Evolutionary conservation across 2,113 vertebrate species (phyloP).

Genomic region (Oncorhynchus kisutch): DNA sequence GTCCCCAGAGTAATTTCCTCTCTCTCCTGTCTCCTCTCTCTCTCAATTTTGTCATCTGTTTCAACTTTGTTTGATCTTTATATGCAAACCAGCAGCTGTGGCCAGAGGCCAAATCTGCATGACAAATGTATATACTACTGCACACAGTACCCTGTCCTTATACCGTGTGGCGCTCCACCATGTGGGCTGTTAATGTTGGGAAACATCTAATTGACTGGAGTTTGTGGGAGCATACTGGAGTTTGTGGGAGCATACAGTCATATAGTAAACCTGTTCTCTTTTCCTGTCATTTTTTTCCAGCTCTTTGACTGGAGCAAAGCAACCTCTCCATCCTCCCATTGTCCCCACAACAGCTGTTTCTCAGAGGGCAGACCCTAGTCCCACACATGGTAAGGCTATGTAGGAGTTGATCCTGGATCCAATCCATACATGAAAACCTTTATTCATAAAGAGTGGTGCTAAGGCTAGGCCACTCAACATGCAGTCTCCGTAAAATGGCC

Average conservation of each 20-base stretch:
- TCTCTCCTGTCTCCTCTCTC: slow-evolving; percentile 7
- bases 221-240: background rate
- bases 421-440: background rate
- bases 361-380: slow-evolving; percentile 17
- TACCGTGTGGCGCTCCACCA: background rate
- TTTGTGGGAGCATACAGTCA: slow-evolving; percentile 2
- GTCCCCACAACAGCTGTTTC: slow-evolving; percentile 27
- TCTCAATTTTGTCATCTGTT: slow-evolving; percentile 1
- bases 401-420: slow-evolving; percentile 5
- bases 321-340: slow-evolving; percentile 40
- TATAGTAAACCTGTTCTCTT: background rate
- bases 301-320: slow-evolving; percentile 38
- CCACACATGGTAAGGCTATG: slow-evolving; percentile 56
- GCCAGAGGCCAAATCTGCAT: background rate
- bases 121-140: background rate
- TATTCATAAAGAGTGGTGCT: background rate
- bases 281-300: slow-evolving; percentile 28
- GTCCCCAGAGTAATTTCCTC: background rate
- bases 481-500: background rate
- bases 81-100: slow-evolving; percentile 22
- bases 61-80: slow-evolving; percentile 9
- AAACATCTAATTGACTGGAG: background rate
- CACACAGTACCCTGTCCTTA: background rate
- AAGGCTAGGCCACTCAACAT: background rate
- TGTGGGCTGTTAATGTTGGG: background rate